Conservation (phyloP, 1,140 invertebrate species). For the Leptopilina boulardi region DNA sequence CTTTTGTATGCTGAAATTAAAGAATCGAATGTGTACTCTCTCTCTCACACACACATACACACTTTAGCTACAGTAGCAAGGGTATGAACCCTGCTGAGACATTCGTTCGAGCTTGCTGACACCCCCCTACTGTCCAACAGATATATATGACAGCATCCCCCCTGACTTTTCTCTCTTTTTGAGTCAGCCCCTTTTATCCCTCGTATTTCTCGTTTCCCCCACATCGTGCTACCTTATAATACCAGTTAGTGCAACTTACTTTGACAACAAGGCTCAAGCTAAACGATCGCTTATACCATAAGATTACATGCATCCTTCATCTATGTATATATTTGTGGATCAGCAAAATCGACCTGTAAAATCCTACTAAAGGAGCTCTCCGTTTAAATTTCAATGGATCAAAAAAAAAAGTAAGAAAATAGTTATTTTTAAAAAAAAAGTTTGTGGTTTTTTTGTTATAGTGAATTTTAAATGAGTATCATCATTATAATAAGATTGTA, state of each 20-base stretch:
- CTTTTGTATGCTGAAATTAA: background rate
- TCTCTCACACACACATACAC: constrained; percentile 41
- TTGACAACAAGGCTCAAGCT: constrained; percentile 36
- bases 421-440: background rate
- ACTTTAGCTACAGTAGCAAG: constrained; percentile 47
- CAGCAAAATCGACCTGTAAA: constrained; percentile 30
- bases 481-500: no score
- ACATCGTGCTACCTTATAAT: constrained; percentile 26
- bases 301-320: constrained; percentile 56
- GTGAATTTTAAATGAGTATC: no score
- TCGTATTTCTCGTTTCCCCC: constrained; percentile 31
- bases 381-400: no score
- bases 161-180: constrained; percentile 5
- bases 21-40: constrained; percentile 37
- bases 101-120: constrained; percentile 61
- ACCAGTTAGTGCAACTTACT: constrained; percentile 39
- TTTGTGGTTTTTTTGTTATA: background rate
- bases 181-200: constrained; percentile 31
- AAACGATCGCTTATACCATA: constrained; percentile 51
- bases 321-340: constrained; percentile 54
- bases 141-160: constrained; percentile 56
- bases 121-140: constrained; percentile 61
- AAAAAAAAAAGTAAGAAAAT: background rate
- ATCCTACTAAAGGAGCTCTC: constrained; percentile 39
- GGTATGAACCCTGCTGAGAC: constrained; percentile 61